These are phyloP conservation scores for Scolopax mira DNA, from an alignment of 2,113 vertebrate genomes.

Conservation along the genomic window DNA sequence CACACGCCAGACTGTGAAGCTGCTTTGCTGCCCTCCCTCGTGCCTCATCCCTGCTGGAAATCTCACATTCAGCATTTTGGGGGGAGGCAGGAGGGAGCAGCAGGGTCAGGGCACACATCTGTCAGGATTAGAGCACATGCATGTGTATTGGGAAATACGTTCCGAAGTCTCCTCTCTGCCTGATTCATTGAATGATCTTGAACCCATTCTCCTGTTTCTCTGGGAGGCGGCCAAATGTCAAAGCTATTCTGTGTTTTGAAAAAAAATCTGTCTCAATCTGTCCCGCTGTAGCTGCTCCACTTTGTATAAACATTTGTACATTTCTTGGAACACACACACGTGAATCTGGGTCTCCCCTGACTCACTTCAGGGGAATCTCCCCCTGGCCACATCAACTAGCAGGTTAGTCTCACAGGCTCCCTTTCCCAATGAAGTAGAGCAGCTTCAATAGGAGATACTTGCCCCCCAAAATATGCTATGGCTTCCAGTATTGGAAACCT, in stretches of 20 bases:
- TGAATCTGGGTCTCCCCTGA: neutral
- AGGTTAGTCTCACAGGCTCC: neutral
- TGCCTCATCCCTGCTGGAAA: neutral
- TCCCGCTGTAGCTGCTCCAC: neutral
- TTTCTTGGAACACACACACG: neutral
- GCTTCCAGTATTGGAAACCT: neutral
- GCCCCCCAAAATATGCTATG: neutral
- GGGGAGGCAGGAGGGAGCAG: neutral
- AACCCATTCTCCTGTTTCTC: conserved; percentile 10
- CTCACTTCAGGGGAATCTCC: too few species aligned
- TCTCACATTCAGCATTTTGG: neutral
- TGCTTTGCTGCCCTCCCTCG: neutral
- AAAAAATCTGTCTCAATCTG: conserved; percentile 16
- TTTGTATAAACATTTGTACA: neutral
- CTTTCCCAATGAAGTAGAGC: neutral
- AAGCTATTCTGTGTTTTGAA: neutral
- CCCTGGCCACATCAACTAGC: neutral
- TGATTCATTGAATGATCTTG: conserved; percentile 8
- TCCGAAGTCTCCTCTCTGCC: neutral
- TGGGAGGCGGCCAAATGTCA: conserved; percentile 1
- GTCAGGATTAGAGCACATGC: neutral
- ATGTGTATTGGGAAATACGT: neutral
- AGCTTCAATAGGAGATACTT: neutral
- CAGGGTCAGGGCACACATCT: conserved; percentile 8
- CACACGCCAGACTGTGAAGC: neutral